Evolutionary conservation across 2,888 invertebrate species (phyloP).

Genomic region (Mantis religiosa): DNA sequence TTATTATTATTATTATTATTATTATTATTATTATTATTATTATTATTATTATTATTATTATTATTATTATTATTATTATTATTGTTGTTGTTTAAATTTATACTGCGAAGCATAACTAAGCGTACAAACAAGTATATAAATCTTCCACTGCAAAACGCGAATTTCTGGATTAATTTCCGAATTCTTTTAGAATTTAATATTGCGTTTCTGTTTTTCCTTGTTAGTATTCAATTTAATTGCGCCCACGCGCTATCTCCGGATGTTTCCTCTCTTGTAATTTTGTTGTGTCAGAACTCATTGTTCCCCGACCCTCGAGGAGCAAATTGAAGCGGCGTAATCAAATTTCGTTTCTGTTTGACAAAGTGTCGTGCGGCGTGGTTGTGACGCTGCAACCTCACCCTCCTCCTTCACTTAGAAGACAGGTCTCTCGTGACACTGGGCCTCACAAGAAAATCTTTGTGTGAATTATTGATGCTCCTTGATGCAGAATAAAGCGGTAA

Average conservation of each 20-base stretch:
- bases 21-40: no score
- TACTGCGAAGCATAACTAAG: no score
- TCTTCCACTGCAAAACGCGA: no score
- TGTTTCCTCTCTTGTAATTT: background rate
- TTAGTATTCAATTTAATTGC: background rate
- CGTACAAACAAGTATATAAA: no score
- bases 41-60: no score
- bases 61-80: no score
- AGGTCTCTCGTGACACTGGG: background rate
- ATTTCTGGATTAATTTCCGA: background rate
- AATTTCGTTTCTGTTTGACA: constrained; percentile 24
- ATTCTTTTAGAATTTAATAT: background rate
- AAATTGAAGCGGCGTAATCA: constrained; percentile 12
- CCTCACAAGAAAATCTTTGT: no score
- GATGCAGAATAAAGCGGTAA: no score
- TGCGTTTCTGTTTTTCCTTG: background rate
- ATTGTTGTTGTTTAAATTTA: no score
- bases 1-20: no score
- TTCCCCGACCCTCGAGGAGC: background rate
- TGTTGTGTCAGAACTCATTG: no score
- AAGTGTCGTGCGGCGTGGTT: constrained; percentile 19
- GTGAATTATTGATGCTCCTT: no score
- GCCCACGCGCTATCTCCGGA: background rate
- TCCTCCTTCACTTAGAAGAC: background rate
- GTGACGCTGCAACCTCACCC: constrained; percentile 8